A percentile compares a stretch with the other conserved stretches of the same genome.
These are phyloP conservation scores for Hirudo medicinalis DNA, from an alignment of 1,140 invertebrate species.

Conservation along the genomic window DNA sequence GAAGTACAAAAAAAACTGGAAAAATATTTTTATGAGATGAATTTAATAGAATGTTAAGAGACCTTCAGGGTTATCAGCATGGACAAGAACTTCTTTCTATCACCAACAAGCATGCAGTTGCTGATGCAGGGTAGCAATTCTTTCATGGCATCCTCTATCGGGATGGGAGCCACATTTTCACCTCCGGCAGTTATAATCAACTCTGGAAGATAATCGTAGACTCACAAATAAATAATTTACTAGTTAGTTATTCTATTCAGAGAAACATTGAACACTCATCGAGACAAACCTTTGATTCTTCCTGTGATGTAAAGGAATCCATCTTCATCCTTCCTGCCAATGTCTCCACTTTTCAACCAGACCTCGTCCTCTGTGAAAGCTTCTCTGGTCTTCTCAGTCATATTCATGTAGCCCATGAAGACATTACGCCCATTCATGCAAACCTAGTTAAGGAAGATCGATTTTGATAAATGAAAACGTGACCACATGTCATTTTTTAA, in stretches of 20 bases:
- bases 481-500: neutral
- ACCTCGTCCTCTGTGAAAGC: conserved; percentile 55
- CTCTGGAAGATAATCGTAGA: conserved; percentile 44
- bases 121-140: conserved; percentile 57
- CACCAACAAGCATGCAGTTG: conserved; percentile 72
- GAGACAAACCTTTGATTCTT: conserved; percentile 52
- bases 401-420: conserved; percentile 75
- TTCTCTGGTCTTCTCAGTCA: conserved; percentile 59
- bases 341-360: conserved; percentile 68
- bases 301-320: conserved; percentile 67
- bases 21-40: no score
- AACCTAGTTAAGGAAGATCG: conserved; percentile 39
- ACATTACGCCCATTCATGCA: conserved; percentile 62
- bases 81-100: conserved; percentile 69
- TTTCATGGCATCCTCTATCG: conserved; percentile 68
- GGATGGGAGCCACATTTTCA: conserved; percentile 75
- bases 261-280: no score
- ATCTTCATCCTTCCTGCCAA: conserved; percentile 59
- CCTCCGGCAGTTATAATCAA: conserved; percentile 80
- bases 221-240: no score
- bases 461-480: neutral
- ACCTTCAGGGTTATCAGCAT: conserved; percentile 72
- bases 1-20: no score
- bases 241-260: no score
- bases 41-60: no score